A percentile compares a stretch with the other conserved stretches of the same genome.
phyloP scores from a whole-genome alignment of 2,113 vertebrate genomes.

The Rhinichthys klamathensis region DNA sequence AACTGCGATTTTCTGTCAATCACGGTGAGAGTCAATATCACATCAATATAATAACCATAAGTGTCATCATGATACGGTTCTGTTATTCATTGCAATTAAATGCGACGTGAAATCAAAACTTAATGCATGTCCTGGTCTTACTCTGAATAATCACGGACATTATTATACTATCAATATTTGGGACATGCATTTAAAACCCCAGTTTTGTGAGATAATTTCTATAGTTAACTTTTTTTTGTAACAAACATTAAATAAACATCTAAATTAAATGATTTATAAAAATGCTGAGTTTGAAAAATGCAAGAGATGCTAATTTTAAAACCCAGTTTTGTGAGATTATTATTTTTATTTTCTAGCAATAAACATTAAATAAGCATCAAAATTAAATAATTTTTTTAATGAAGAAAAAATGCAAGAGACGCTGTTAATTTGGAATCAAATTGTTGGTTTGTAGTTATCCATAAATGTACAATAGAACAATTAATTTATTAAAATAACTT shows the following conservation, averaged over 20 bases:
- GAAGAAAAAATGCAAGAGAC: not conserved
- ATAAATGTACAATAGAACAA: not conserved
- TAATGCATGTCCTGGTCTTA: not conserved
- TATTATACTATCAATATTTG: not conserved
- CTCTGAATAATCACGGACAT: not conserved
- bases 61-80: too few species aligned
- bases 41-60: not conserved
- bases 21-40: conserved; percentile 76
- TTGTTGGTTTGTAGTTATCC: not conserved
- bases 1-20: conserved; percentile 88
- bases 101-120: not conserved
- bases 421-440: not conserved
- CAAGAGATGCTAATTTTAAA: too few species aligned
- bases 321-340: not conserved
- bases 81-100: not conserved
- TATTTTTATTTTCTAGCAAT: not conserved
- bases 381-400: not conserved
- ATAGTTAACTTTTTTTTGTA: too few species aligned
- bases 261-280: too few species aligned
- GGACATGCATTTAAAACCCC: not conserved
- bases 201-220: too few species aligned
- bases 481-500: not conserved
- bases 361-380: not conserved
- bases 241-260: too few species aligned
- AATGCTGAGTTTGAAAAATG: too few species aligned